These are phyloP conservation scores for Callyntrura guangdongensis DNA, from an alignment of 2,888 invertebrate species.

Conservation along the genomic window DNA sequence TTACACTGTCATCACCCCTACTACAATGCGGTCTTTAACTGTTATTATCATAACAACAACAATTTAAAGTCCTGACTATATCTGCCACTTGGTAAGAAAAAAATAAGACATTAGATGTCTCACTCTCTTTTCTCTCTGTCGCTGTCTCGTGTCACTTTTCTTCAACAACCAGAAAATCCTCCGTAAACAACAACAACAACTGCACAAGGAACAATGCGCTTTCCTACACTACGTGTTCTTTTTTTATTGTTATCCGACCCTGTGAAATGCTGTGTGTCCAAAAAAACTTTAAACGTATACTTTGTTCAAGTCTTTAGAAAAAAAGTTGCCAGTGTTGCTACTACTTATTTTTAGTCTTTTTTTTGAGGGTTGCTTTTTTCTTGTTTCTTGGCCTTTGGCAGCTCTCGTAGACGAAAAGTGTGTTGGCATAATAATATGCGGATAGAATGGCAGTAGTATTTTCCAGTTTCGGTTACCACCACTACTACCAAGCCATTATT, in stretches of 20 bases:
- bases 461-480: constrained; percentile 31
- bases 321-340: constrained; percentile 4
- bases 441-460: constrained; percentile 33
- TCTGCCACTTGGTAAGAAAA: too few relatives aligned
- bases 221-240: neutral
- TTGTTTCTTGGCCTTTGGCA: constrained; percentile 45
- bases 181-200: neutral
- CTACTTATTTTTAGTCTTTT: neutral
- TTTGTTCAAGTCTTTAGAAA: neutral
- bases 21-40: too few relatives aligned
- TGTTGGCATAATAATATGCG: neutral
- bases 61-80: neutral
- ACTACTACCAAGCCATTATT: constrained; percentile 58
- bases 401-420: neutral
- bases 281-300: neutral
- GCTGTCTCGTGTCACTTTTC: neutral
- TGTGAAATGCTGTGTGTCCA: neutral
- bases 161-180: neutral
- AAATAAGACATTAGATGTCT: neutral
- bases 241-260: neutral
- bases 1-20: too few relatives aligned
- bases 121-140: neutral
- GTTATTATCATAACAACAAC: neutral
- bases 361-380: neutral
- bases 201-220: neutral